Percentiles rank a stretch among this genome's conserved stretches.
These are phyloP conservation scores for Nasua narica DNA, from an alignment of 2,797 vertebrate species.

Conservation along the genomic window DNA sequence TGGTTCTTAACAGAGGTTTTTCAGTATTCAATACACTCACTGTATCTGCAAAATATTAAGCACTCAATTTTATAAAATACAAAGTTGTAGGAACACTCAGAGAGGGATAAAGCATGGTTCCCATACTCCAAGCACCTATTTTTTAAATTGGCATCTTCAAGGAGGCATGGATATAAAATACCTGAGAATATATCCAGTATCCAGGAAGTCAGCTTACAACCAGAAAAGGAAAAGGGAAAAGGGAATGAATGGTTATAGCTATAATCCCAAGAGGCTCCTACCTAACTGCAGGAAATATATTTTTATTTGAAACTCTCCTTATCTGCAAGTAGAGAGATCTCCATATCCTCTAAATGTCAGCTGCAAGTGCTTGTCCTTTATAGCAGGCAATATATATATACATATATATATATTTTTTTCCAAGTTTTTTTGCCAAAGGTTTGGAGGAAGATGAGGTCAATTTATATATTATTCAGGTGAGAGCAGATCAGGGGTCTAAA, in stretches of 20 bases:
- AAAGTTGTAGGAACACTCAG: background rate
- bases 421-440: background rate
- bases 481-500: background rate
- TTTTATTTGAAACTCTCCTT: conserved; percentile 16
- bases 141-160: background rate
- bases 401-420: background rate
- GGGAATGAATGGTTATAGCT: background rate
- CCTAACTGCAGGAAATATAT: background rate
- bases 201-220: background rate
- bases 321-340: background rate
- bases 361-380: background rate
- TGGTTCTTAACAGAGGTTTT: background rate
- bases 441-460: background rate
- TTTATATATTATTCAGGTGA: conserved; percentile 15
- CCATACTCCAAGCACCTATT: background rate
- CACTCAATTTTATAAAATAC: background rate
- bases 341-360: background rate
- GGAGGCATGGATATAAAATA: background rate
- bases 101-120: background rate
- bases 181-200: background rate
- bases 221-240: background rate
- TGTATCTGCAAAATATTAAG: conserved; percentile 14
- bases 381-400: background rate
- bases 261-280: background rate
- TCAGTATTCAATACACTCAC: background rate